Evolutionary conservation across 2,113 vertebrate species (phyloP).

Genomic region (Sinosuthora webbiana): DNA sequence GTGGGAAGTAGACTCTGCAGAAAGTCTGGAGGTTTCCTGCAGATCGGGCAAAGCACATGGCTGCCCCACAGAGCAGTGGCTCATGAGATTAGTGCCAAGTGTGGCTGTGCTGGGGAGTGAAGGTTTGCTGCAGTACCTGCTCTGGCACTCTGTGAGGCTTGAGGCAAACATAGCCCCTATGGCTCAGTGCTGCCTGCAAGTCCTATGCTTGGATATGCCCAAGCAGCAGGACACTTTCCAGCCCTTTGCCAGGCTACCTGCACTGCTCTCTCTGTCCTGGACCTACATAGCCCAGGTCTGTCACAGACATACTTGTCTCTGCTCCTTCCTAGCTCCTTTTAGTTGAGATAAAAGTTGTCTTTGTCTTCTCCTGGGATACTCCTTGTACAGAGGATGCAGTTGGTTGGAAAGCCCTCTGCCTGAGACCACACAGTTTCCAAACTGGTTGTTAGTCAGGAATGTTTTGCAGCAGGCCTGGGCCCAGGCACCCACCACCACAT

Average conservation of each 20-base stretch:
- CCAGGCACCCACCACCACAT: background rate
- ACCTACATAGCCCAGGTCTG: too few relatives aligned
- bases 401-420: background rate
- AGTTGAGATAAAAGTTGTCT: background rate
- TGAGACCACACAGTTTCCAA: background rate
- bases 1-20: background rate
- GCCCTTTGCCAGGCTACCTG: background rate
- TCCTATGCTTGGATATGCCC: background rate
- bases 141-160: background rate
- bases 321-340: background rate
- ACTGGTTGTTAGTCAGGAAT: background rate
- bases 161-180: rapidly evolving
- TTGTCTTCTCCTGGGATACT: background rate
- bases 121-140: background rate
- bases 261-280: background rate
- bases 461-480: background rate
- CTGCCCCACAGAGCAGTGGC: background rate
- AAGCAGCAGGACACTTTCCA: background rate
- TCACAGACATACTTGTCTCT: background rate
- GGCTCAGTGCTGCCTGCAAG: background rate
- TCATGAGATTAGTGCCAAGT: rapidly evolving
- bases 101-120: background rate
- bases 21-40: background rate
- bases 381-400: background rate
- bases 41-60: background rate